These are phyloP conservation scores for Lasius platythorax DNA, from an alignment of 2,888 invertebrate genomes.

Conservation along the genomic window DNA sequence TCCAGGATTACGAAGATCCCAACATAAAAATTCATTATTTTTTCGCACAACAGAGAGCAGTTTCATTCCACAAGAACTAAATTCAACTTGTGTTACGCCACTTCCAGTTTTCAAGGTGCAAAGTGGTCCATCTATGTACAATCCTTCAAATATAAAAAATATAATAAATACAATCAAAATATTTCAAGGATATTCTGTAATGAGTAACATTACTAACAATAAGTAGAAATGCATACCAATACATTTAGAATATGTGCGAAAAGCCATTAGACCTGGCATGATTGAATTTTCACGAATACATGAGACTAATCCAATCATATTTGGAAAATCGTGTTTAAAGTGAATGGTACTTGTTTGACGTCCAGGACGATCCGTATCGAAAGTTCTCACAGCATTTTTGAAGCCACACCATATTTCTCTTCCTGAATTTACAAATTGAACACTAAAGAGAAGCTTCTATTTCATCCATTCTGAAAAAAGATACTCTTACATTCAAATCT, in stretches of 20 bases:
- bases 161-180: conserved; percentile 43
- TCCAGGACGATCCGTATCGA: conserved; percentile 91
- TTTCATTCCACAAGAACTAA: conserved; percentile 92
- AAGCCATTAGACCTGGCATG: conserved; percentile 87
- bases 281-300: conserved; percentile 88
- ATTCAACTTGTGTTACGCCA: conserved; percentile 95
- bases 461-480: conserved; percentile 90
- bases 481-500: conserved; percentile 86
- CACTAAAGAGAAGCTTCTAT: conserved; percentile 93
- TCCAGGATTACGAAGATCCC: conserved; percentile 94
- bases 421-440: conserved; percentile 92
- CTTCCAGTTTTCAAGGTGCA: conserved; percentile 85
- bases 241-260: conserved; percentile 88
- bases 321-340: conserved; percentile 85
- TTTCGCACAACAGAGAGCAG: conserved; percentile 95
- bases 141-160: conserved; percentile 79
- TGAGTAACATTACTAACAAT: neutral
- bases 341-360: conserved; percentile 86
- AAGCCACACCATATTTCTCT: conserved; percentile 95
- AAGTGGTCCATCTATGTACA: conserved; percentile 85
- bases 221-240: conserved; percentile 83
- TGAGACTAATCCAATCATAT: conserved; percentile 87
- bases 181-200: conserved; percentile 12
- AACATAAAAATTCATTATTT: conserved; percentile 94
- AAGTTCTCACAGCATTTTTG: too few species aligned